phyloP scores from a whole-genome alignment of 2,797 vertebrate genomes.

The Glyptemys insculpta region DNA sequence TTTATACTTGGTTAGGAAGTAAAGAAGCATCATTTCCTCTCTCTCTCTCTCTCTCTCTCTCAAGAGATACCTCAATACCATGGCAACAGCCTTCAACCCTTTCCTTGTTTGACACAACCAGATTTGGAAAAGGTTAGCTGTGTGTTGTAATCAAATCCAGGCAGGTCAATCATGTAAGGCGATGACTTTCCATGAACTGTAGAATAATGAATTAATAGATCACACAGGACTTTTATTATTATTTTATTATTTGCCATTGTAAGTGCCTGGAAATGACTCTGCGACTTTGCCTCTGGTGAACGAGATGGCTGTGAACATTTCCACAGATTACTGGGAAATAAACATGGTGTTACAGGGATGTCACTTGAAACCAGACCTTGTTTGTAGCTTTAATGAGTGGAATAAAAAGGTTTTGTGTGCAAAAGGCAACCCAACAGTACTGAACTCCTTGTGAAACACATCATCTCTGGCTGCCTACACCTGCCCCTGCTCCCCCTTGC shows the following conservation, averaged over 20 bases:
- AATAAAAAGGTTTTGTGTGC: neutral
- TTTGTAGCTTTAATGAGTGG: neutral
- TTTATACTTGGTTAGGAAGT: conserved; percentile 76
- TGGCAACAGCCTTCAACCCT: conserved; percentile 81
- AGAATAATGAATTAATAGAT: conserved; percentile 70
- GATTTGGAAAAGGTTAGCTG: conserved; percentile 74
- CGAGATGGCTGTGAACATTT: conserved; percentile 42
- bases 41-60: conserved; percentile 19
- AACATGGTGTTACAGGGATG: accelerated
- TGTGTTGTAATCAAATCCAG: conserved; percentile 75
- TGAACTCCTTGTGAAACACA: neutral
- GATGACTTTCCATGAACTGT: conserved; percentile 59
- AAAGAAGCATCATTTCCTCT: conserved; percentile 67
- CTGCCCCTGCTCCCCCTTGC: neutral
- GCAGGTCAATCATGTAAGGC: conserved; percentile 74
- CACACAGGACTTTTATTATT: conserved; percentile 25
- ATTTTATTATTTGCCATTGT: conserved; percentile 18
- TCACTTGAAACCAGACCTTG: accelerated
- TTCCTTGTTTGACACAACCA: conserved; percentile 75
- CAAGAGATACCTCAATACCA: conserved; percentile 76
- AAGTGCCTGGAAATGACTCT: conserved; percentile 42
- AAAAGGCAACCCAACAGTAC: neutral
- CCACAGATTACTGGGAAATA: conserved; percentile 34
- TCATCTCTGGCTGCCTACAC: neutral
- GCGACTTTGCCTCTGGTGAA: conserved; percentile 40